Percentiles rank a stretch among this genome's conserved stretches.
These are phyloP conservation scores for Ectobius pallidus DNA, from an alignment of 2,888 invertebrate species.

Conservation along the genomic window DNA sequence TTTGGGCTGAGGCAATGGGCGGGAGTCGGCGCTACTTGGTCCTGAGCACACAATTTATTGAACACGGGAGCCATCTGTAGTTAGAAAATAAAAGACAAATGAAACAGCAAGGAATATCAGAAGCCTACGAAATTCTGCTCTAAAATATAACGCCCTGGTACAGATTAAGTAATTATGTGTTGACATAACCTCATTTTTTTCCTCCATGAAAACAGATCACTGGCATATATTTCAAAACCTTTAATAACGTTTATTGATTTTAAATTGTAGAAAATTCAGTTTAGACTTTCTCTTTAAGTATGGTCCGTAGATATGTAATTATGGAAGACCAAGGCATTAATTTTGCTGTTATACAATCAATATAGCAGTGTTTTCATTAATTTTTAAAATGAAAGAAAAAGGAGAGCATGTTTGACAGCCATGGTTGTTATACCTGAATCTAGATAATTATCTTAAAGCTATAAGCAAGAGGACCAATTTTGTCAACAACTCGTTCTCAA, in stretches of 20 bases:
- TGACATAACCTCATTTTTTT: slow-evolving; percentile 6
- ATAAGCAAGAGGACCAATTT: background rate
- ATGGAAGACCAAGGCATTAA: background rate
- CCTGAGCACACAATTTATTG: slow-evolving; percentile 30
- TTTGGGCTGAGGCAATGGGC: slow-evolving; percentile 32
- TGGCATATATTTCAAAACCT: background rate
- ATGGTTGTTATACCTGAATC: background rate
- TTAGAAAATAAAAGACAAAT: too few relatives aligned
- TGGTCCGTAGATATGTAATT: background rate
- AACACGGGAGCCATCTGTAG: background rate
- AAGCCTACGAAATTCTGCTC: too few relatives aligned
- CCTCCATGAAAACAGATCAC: background rate
- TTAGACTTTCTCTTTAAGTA: slow-evolving; percentile 12
- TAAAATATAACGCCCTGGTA: background rate
- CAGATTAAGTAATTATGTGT: slow-evolving; percentile 22
- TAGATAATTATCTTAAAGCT: background rate
- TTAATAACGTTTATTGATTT: slow-evolving; percentile 13
- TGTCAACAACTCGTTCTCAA: background rate
- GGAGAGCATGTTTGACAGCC: background rate
- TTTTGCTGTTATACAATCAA: slow-evolving; percentile 5
- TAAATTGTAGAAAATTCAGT: slow-evolving; percentile 8
- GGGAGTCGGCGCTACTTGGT: slow-evolving; percentile 31
- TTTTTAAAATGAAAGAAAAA: background rate
- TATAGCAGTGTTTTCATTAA: background rate
- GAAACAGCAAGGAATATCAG: too few relatives aligned